A percentile compares a stretch with the other conserved stretches of the same genome.
Evolutionary conservation across 2,888 invertebrate genomes (phyloP).

Genomic region (Pachliopta kotzebuea): DNA sequence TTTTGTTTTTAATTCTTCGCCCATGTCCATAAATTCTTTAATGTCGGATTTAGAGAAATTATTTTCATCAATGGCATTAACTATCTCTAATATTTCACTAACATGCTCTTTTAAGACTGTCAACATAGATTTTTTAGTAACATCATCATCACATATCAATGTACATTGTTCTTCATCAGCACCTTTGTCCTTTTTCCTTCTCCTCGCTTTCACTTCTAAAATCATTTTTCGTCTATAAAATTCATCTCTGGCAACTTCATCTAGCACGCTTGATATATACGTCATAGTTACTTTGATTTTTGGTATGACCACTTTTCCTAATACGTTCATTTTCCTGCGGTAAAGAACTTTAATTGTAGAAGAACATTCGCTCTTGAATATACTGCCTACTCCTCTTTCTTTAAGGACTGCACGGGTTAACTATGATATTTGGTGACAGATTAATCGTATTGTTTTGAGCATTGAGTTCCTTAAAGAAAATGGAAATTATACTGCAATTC

Average conservation of each 20-base stretch:
- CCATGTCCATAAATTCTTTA: constrained; percentile 12
- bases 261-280: constrained; percentile 44
- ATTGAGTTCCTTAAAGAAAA: constrained; percentile 6
- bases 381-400: constrained; percentile 36
- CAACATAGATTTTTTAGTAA: constrained; percentile 4
- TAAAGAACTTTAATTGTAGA: constrained; percentile 18
- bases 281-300: constrained; percentile 40
- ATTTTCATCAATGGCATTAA: constrained; percentile 23
- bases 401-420: constrained; percentile 37
- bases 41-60: constrained; percentile 3
- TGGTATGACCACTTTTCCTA: constrained; percentile 47
- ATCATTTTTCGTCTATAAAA: constrained; percentile 36
- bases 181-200: constrained; percentile 32
- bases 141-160: constrained; percentile 4
- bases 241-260: constrained; percentile 50
- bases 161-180: not conserved
- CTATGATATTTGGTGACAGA: not conserved
- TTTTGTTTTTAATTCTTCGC: constrained; percentile 22
- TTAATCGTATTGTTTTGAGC: not conserved
- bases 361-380: constrained; percentile 23
- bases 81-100: constrained; percentile 19
- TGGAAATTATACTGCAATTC: constrained; percentile 3
- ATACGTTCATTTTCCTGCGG: constrained; percentile 45
- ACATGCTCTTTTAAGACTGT: constrained; percentile 17
- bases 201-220: constrained; percentile 37